phyloP scores from a whole-genome alignment of 2,888 invertebrate genomes.

The Fissipunctia ypsillon region DNA sequence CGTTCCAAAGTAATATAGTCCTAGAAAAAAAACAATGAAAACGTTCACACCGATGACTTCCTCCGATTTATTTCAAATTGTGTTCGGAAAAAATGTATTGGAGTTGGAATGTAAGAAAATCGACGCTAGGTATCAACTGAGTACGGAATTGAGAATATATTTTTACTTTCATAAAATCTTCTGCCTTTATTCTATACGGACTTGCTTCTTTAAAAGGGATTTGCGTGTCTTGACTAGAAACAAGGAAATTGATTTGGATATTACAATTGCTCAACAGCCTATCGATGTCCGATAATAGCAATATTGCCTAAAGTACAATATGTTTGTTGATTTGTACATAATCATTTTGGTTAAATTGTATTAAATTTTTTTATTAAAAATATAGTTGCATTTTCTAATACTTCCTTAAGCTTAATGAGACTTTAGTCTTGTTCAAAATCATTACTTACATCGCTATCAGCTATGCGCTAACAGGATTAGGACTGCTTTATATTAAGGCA shows the following conservation, averaged over 20 bases:
- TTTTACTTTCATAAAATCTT: slow-evolving; percentile 15
- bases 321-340: neutral
- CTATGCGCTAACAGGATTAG: no score
- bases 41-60: slow-evolving; percentile 25
- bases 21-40: slow-evolving; percentile 7
- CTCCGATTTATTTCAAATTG: slow-evolving; percentile 46
- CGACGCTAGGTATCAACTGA: slow-evolving; percentile 19
- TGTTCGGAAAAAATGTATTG: slow-evolving; percentile 44
- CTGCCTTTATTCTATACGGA: neutral
- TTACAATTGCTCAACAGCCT: neutral
- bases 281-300: neutral
- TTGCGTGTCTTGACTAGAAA: neutral
- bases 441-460: no score
- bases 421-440: neutral
- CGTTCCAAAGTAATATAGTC: slow-evolving; percentile 16
- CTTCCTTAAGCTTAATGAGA: neutral
- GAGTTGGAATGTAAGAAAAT: slow-evolving; percentile 18
- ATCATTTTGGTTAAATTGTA: neutral
- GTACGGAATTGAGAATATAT: slow-evolving; percentile 30
- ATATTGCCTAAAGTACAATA: neutral
- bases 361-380: no score
- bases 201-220: neutral
- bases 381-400: no score
- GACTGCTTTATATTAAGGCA: no score
- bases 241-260: neutral